Conservation (phyloP, 2,888 invertebrate genomes). For the Platycheirus rosarum region DNA sequence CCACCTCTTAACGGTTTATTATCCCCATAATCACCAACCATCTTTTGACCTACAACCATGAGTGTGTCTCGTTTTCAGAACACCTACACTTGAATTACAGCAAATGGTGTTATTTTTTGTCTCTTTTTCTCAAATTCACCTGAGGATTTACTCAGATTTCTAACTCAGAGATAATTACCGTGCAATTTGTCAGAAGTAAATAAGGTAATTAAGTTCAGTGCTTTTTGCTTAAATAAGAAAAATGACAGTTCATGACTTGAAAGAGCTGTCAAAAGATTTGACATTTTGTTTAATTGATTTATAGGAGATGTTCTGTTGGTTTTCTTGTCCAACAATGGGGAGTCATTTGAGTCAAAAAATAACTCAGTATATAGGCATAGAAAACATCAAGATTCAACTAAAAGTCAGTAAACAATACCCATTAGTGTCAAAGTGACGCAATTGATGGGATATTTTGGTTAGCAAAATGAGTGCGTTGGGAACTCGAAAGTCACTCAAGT, state of each 20-base stretch:
- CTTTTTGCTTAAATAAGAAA: not conserved
- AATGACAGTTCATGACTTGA: not conserved
- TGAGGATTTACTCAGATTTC: not conserved
- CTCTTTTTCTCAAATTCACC: conserved; percentile 1
- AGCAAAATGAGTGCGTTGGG: not conserved
- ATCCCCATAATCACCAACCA: conserved; percentile 4
- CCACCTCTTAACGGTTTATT: not conserved
- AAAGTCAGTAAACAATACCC: conserved; percentile 42
- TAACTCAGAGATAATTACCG: not conserved
- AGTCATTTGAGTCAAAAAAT: conserved; percentile 13
- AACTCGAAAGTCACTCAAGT: not conserved
- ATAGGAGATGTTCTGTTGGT: not conserved
- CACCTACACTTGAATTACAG: not conserved
- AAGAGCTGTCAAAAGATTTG: conserved; percentile 19
- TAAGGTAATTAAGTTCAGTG: not conserved
- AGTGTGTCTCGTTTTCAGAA: not conserved
- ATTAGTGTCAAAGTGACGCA: conserved; percentile 58
- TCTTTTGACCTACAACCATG: not conserved
- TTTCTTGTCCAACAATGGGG: not conserved
- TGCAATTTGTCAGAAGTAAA: not conserved
- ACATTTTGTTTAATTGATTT: conserved; percentile 6
- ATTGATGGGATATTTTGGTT: conserved; percentile 29
- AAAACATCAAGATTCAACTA: conserved; percentile 20
- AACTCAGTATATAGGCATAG: not conserved
- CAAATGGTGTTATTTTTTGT: conserved; percentile 20